These are phyloP conservation scores for Lydus trimaculatus DNA, from an alignment of 2,888 invertebrate species.

Conservation along the genomic window DNA sequence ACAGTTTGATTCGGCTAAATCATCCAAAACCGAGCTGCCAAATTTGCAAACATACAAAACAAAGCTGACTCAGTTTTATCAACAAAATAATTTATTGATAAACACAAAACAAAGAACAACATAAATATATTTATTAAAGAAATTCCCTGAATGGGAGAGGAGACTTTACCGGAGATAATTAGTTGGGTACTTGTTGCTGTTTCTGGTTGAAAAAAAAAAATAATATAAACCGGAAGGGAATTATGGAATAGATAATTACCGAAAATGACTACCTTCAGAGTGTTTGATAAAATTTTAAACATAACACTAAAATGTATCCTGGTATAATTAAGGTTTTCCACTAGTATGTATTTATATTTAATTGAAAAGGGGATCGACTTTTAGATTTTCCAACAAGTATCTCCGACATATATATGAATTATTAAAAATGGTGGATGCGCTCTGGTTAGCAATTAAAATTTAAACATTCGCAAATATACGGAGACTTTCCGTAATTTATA, in stretches of 20 bases:
- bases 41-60: not conserved
- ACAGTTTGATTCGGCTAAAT: not conserved
- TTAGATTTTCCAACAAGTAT: not conserved
- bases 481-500: not conserved
- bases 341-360: not conserved
- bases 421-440: constrained; percentile 23
- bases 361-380: not conserved
- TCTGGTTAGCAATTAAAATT: not conserved
- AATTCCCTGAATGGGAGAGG: not conserved
- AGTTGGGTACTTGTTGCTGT: not conserved
- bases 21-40: too few relatives aligned
- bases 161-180: not conserved
- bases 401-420: not conserved
- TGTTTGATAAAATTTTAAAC: not conserved
- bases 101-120: not conserved
- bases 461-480: not conserved
- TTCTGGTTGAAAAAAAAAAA: not conserved
- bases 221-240: not conserved
- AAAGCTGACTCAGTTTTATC: too few relatives aligned
- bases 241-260: not conserved
- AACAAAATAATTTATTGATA: too few relatives aligned
- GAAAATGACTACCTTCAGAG: not conserved
- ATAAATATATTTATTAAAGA: not conserved
- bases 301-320: not conserved
- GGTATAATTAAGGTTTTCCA: not conserved